phyloP scores from a whole-genome alignment of 1,140 invertebrate species.

The Cydia strobilella region DNA sequence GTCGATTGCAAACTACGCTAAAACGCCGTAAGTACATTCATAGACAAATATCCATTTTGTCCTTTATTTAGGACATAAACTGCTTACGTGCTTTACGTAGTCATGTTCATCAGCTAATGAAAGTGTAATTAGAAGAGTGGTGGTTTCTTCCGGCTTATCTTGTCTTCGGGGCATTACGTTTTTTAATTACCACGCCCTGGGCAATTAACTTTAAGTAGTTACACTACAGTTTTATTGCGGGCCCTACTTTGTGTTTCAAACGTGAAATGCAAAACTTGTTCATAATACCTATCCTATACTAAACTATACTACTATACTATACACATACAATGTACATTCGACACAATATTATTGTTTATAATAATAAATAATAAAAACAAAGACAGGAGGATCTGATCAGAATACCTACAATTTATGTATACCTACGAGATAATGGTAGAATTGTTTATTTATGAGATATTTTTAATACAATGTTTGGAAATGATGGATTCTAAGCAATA shows the following conservation, averaged over 20 bases:
- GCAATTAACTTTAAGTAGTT: slow-evolving; percentile 31
- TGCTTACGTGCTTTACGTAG: slow-evolving; percentile 18
- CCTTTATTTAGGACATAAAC: slow-evolving; percentile 12
- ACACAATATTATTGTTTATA: too few species aligned
- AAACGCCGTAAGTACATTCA: not conserved
- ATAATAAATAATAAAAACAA: too few species aligned
- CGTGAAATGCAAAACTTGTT: not conserved
- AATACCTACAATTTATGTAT: too few species aligned
- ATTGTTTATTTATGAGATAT: too few species aligned
- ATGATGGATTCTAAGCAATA: too few species aligned
- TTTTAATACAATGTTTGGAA: too few species aligned
- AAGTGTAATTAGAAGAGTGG: slow-evolving; percentile 76
- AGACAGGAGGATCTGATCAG: too few species aligned
- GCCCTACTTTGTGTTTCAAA: slow-evolving; percentile 4
- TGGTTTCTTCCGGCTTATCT: slow-evolving; percentile 77
- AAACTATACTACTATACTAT: too few species aligned
- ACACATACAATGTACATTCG: too few species aligned
- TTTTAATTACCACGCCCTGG: slow-evolving; percentile 71
- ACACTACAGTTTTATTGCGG: slow-evolving; percentile 20
- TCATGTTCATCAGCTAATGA: slow-evolving; percentile 76
- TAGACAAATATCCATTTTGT: not conserved
- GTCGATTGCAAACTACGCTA: not conserved
- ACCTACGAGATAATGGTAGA: too few species aligned
- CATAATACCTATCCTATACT: too few species aligned
- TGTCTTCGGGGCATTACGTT: slow-evolving; percentile 72